Evolutionary conservation across 2,113 vertebrate genomes (phyloP), one percentile per base, ranked within the genome.

Genomic region (Oryctolagus cuniculus): DNA sequence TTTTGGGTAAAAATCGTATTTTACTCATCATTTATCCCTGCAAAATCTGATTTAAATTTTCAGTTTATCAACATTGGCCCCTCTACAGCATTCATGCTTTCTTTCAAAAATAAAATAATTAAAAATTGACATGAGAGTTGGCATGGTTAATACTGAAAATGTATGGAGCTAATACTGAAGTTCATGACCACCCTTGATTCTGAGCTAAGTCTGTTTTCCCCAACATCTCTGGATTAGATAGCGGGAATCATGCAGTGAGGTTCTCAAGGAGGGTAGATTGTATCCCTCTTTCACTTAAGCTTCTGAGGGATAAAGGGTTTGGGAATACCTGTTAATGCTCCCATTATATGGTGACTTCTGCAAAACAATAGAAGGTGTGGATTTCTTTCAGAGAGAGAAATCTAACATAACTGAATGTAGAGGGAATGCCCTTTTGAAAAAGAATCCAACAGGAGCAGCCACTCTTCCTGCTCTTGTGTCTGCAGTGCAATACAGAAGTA

Each of bases 401-500:
- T 27, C n/a, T 36, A 3, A 3, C 36, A 17, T 69, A 55, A 74
- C 11, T 75, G 34, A 82, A 9, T 55, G 38, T 17, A 12, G 2
- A 21, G 55, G 25, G 7, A 6, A 1, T 16, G 4, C 17, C 51
- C 27, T 22, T 53, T 81, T 7, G 55, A 66, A 13, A 67, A 10
- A 38, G n/a, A 51, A 29, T 74, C 27, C 13, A 27, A 51, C 29
- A 15, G 13, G 58, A 80, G 15, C 16, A 53, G 11, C 16, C 11
- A 12, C 2, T 75, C 75, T 6, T 36, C 15, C 44, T 44, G 2
- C 6, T 38, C 0, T 24, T 21, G 0, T 16, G 1, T 44, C 34
- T 63, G 13, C 7, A 53, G 25, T 13, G 11, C 44, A 31, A 6
- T 7, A 13, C 10, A 66, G 13, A 73, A 36, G 27, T 10, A 67